phyloP scores from a whole-genome alignment of 2,113 vertebrate genomes.

The Podiceps cristatus region DNA sequence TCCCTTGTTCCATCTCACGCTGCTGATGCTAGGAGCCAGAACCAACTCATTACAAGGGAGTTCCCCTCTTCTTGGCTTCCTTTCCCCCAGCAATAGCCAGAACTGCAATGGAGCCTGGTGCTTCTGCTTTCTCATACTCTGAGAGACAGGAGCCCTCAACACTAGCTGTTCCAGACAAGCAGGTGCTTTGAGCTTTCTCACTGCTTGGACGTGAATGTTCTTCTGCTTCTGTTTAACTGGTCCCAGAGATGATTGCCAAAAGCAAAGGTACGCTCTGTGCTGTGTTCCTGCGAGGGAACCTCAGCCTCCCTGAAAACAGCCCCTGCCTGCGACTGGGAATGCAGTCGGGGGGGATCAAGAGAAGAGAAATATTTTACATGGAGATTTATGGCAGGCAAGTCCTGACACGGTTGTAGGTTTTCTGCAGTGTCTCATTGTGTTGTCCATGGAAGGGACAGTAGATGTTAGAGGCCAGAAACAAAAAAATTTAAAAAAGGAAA shows the following conservation, averaged over 20 bases:
- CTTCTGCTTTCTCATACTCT: not conserved
- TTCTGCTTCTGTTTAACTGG: not conserved
- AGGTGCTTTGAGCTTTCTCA: not conserved
- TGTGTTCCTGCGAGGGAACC: not conserved
- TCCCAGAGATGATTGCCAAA: not conserved
- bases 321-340: not conserved
- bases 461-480: not conserved
- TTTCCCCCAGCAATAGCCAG: not conserved
- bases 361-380: not conserved
- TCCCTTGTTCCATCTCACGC: not conserved
- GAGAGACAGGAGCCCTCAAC: not conserved
- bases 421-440: not conserved
- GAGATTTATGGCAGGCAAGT: not conserved
- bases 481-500: not conserved
- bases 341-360: not conserved
- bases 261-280: not conserved
- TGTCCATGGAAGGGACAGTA: not conserved
- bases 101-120: not conserved
- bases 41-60: slow-evolving; percentile 23
- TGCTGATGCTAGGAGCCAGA: slow-evolving; percentile 18
- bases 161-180: not conserved
- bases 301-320: not conserved
- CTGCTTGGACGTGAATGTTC: not conserved
- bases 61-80: slow-evolving; percentile 26
- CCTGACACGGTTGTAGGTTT: not conserved